Percentiles rank a stretch among this genome's conserved stretches.
Evolutionary conservation across 2,888 invertebrate species (phyloP).

Genomic region (Pollenia griseotomentosa): DNA sequence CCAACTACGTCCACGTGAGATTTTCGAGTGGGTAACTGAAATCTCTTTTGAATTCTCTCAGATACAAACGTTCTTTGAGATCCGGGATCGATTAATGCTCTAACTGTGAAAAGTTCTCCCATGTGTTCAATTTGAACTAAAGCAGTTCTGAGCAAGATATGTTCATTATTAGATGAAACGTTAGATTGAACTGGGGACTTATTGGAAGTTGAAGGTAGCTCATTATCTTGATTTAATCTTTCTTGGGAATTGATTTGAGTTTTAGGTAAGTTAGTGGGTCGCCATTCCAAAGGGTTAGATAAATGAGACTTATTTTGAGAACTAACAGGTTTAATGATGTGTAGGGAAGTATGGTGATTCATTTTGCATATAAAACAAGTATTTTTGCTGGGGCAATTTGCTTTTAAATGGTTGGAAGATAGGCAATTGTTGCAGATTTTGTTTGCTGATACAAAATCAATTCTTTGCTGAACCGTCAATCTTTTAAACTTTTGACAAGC

Average conservation of each 20-base stretch:
- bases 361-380: neutral
- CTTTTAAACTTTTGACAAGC: no score
- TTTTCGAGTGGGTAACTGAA: no score
- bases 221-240: neutral
- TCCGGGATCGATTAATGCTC: constrained; percentile 57
- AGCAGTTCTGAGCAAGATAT: neutral
- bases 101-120: neutral
- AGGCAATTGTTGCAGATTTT: constrained; percentile 36
- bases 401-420: neutral
- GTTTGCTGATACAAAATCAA: no score
- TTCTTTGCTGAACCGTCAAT: no score
- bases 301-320: neutral
- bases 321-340: neutral
- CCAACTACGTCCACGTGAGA: no score
- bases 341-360: neutral
- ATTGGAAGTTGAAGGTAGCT: neutral
- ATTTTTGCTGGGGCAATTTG: neutral
- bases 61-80: constrained; percentile 12
- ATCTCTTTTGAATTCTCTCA: neutral
- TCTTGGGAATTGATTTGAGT: neutral
- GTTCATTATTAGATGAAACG: neutral
- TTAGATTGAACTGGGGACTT: neutral
- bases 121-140: constrained; percentile 1
- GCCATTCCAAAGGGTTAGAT: neutral
- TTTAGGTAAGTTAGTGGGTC: neutral